A percentile compares a stretch with the other conserved stretches of the same genome.
Conservation (phyloP, 2,888 invertebrate species). For the Tortricodes alternella region DNA sequence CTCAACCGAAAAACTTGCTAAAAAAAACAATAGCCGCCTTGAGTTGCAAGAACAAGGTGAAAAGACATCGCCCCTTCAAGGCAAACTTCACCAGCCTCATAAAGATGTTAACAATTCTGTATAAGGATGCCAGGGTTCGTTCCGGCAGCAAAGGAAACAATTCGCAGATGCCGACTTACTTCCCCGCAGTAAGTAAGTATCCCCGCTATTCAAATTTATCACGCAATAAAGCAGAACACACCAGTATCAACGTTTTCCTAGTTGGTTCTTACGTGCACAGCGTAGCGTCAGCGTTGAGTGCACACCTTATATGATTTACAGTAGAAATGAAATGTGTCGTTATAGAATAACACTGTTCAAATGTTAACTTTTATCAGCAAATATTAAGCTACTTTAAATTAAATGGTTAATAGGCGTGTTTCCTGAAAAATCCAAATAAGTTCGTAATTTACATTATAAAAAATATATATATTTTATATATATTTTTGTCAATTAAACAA, state of each 20-base stretch:
- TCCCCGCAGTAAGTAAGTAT: neutral
- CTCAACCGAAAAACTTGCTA: conserved; percentile 43
- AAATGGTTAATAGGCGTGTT: too few relatives aligned
- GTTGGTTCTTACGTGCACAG: too few relatives aligned
- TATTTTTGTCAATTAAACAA: too few relatives aligned
- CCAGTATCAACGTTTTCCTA: neutral
- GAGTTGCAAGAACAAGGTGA: conserved; percentile 47
- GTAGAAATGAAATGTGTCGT: too few relatives aligned
- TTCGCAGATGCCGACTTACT: neutral
- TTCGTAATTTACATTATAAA: too few relatives aligned
- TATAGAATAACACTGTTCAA: too few relatives aligned
- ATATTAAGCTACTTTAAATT: too few relatives aligned
- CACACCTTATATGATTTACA: too few relatives aligned
- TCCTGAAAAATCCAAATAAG: too few relatives aligned
- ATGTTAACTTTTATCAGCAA: too few relatives aligned
- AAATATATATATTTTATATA: too few relatives aligned
- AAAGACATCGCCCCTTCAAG: conserved; percentile 55
- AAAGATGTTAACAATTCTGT: conserved; percentile 19
- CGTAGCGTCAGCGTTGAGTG: too few relatives aligned
- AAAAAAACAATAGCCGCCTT: conserved; percentile 45
- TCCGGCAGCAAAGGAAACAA: conserved; percentile 19
- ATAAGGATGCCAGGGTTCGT: conserved; percentile 14
- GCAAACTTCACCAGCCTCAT: conserved; percentile 33
- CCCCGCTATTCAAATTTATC: conserved; percentile 21
- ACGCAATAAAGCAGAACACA: neutral